Base-by-base conservation (phyloP, 37 sponge, comb jelly and placozoan species). In the Haliclona indistincta region DNA sequence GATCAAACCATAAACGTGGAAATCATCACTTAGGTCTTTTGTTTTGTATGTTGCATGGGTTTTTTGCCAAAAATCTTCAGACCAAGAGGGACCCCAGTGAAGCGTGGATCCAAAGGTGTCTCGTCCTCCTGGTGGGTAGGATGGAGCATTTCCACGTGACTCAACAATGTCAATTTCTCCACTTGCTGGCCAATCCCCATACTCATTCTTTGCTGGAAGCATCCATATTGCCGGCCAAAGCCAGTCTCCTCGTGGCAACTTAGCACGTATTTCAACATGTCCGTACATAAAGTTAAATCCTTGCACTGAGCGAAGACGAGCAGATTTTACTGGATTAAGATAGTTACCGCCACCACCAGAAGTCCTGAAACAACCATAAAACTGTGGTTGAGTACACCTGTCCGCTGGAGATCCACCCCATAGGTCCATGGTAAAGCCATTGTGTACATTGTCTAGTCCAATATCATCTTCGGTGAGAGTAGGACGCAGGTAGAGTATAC, bases 121-220 rank as follows among this genome's bases (percentile, higher is more conserved):
- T 38, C 64, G 77, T 1, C 89, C 89, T 1, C 91, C 91, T 8
- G 86, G 72, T 29, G 86, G 13, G 54, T 91, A 91, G 26, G 68
- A 67, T 3, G 92, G 83, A 2, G 66, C 13, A 34, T 91, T 91
- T 0, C 92, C 92, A 7, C 87, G 43, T 13, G 91, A 84, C 68
- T 90, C 86, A 86, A 90, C 80, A 2, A 90, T 90, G 64, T 90
- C 91, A 34, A 90, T 90, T 55, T 80, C 86, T 20, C 92, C 92
- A 60, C 92, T 91, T 3, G 84, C 75, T 5, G 91, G 91, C 91
- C 91, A 90, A 8, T 30, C 38, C 7, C 91, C 91, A 63, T 90
- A 90, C 73, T 90, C 81, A 26, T 90, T 86, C 32, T 67, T 23
- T 17, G 64, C 55, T 17, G 91, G 86, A 2, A 84, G 78, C 76